Evolutionary conservation across 2,797 vertebrate species (phyloP).

Genomic region (Amphiprion clarkii): DNA sequence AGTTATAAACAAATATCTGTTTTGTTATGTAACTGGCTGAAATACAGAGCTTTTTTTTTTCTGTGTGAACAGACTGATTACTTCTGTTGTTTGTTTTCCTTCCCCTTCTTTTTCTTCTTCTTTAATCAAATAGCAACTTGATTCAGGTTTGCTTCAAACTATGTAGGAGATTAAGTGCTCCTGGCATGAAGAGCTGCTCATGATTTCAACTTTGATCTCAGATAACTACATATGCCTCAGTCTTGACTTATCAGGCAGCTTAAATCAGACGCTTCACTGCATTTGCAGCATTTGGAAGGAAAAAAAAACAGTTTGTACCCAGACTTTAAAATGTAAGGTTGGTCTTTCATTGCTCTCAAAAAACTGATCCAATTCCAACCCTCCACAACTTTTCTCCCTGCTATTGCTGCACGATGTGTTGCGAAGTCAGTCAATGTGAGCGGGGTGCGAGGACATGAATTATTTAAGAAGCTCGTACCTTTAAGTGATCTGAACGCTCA

Average conservation of each 20-base stretch:
- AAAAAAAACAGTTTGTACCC: constrained; percentile 3
- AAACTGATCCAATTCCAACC: constrained; percentile 21
- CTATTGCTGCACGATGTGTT: constrained; percentile 45
- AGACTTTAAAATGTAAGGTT: constrained; percentile 32
- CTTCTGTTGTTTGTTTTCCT: constrained; percentile 18
- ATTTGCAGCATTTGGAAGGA: constrained; percentile 24
- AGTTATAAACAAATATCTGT: no score
- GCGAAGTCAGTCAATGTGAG: constrained; percentile 63
- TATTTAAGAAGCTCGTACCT: constrained; percentile 57
- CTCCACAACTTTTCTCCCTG: neutral
- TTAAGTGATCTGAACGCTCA: constrained; percentile 64
- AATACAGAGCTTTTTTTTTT: neutral
- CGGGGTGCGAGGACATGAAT: constrained; percentile 47
- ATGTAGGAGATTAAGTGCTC: constrained; percentile 50
- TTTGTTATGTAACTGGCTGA: no score
- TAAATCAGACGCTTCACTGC: constrained; percentile 58
- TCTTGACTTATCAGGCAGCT: constrained; percentile 63
- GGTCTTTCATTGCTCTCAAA: constrained; percentile 25
- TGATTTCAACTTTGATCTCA: constrained; percentile 71
- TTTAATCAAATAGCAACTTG: constrained; percentile 32
- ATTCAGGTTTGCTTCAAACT: constrained; percentile 47
- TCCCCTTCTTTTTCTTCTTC: neutral
- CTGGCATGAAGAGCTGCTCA: constrained; percentile 56
- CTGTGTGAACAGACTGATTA: constrained; percentile 20
- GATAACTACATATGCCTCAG: constrained; percentile 63